Conservation (phyloP, 2,888 invertebrate genomes). For the Clostera curtula region DNA sequence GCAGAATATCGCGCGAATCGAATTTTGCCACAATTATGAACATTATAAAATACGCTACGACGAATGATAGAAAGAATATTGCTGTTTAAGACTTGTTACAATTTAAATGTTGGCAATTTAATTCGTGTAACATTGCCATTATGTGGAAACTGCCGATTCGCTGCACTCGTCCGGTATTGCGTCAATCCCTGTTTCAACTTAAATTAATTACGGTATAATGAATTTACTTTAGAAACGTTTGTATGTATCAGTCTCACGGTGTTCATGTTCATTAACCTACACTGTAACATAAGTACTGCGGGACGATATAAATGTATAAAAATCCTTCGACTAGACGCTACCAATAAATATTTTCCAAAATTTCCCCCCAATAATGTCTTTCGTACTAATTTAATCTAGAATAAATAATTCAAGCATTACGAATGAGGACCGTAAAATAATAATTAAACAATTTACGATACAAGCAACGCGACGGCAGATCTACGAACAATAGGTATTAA, state of each 20-base stretch:
- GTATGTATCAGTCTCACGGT: slow-evolving; percentile 48
- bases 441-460: slow-evolving; percentile 42
- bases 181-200: slow-evolving; percentile 50
- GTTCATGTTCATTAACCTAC: slow-evolving; percentile 36
- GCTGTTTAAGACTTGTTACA: background rate
- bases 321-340: slow-evolving; percentile 62
- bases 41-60: background rate
- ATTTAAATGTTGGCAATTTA: background rate
- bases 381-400: slow-evolving; percentile 36
- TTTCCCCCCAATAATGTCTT: slow-evolving; percentile 32
- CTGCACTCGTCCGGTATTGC: slow-evolving; percentile 50
- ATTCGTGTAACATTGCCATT: slow-evolving; percentile 2
- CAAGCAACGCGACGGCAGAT: slow-evolving; percentile 59
- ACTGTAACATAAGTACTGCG: slow-evolving; percentile 22
- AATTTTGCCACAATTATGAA: background rate
- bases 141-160: background rate
- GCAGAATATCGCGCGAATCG: slow-evolving; percentile 13
- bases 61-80: no score
- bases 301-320: slow-evolving; percentile 36
- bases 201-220: slow-evolving; percentile 42
- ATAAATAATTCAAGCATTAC: slow-evolving; percentile 60
- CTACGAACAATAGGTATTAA: slow-evolving; percentile 43
- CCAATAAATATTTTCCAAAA: slow-evolving; percentile 53
- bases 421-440: slow-evolving; percentile 40
- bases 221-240: slow-evolving; percentile 23